Percentiles rank a stretch among this genome's conserved stretches.
Evolutionary conservation across 2,113 vertebrate species (phyloP).

Genomic region (Tragelaphus scriptus): DNA sequence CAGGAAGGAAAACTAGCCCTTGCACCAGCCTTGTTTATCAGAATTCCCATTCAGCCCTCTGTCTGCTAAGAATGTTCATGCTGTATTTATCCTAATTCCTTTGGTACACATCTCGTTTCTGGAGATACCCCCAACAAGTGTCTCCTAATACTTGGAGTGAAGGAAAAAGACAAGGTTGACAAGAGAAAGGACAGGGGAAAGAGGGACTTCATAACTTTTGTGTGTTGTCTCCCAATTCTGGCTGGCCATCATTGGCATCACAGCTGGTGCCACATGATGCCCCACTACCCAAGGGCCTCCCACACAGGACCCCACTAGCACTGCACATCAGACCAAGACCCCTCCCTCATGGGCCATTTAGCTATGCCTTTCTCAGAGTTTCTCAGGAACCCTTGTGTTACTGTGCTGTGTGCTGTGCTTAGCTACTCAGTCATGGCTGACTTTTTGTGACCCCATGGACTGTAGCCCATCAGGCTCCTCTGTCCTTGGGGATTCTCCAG

Average conservation of each 20-base stretch:
- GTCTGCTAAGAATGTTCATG: background rate
- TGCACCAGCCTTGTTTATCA: background rate
- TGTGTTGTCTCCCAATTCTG: background rate
- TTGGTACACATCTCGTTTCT: background rate
- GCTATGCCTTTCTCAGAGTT: background rate
- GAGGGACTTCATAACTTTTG: background rate
- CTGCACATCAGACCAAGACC: rapidly evolving
- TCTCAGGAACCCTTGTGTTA: background rate
- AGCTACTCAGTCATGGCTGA: background rate
- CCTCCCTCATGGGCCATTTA: rapidly evolving
- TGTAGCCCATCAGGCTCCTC: background rate
- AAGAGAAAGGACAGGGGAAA: background rate
- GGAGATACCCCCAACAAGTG: background rate
- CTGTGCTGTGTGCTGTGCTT: background rate
- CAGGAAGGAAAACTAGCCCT: background rate
- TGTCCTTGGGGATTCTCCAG: background rate
- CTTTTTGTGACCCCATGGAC: background rate
- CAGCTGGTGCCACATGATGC: too few species aligned
- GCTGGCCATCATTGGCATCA: too few species aligned
- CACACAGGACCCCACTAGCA: background rate
- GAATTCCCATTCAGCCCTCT: background rate
- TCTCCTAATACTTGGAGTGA: background rate
- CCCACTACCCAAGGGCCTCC: too few species aligned
- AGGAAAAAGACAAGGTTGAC: background rate
- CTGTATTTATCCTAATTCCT: too few species aligned